A percentile compares a stretch with the other conserved stretches of the same genome.
phyloP scores from a whole-genome alignment of 1,140 invertebrate species.

The Asbolus verrucosus region DNA sequence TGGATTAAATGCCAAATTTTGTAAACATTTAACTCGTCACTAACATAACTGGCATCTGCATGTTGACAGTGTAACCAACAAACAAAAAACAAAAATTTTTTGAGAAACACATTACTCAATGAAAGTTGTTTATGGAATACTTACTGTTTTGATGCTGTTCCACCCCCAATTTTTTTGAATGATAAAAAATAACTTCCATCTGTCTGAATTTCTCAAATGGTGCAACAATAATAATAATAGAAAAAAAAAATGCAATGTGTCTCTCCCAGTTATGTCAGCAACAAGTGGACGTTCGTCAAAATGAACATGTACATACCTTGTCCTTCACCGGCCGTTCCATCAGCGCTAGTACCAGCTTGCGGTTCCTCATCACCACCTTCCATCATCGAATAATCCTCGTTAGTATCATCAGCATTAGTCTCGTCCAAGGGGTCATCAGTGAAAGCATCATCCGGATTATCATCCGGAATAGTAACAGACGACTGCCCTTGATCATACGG shows the following conservation, averaged over 20 bases:
- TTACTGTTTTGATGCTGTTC: too few relatives aligned
- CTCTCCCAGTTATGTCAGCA: slow-evolving; percentile 13
- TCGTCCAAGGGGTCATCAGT: slow-evolving; percentile 58
- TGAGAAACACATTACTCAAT: not conserved
- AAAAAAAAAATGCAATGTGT: too few relatives aligned
- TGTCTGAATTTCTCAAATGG: too few relatives aligned
- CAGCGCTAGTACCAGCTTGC: slow-evolving; percentile 59
- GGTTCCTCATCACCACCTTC: slow-evolving; percentile 59
- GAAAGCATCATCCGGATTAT: slow-evolving; percentile 55
- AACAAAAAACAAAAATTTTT: not conserved
- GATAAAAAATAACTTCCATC: too few relatives aligned
- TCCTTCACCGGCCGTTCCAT: slow-evolving; percentile 57
- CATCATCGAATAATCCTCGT: slow-evolving; percentile 61
- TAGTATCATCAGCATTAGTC: slow-evolving; percentile 51
- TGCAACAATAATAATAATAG: too few relatives aligned
- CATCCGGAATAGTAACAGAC: slow-evolving; percentile 51
- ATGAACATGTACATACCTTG: slow-evolving; percentile 60
- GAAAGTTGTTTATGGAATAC: not conserved
- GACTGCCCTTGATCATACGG: slow-evolving; percentile 58
- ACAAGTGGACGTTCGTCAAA: not conserved
- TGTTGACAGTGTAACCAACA: not conserved
- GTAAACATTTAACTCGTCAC: slow-evolving; percentile 5
- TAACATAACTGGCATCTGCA: not conserved
- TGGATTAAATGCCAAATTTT: slow-evolving; percentile 1
- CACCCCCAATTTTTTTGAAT: too few relatives aligned